Evolutionary conservation across 2,888 invertebrate genomes (phyloP).

Genomic region (Helicoverpa assulta): DNA sequence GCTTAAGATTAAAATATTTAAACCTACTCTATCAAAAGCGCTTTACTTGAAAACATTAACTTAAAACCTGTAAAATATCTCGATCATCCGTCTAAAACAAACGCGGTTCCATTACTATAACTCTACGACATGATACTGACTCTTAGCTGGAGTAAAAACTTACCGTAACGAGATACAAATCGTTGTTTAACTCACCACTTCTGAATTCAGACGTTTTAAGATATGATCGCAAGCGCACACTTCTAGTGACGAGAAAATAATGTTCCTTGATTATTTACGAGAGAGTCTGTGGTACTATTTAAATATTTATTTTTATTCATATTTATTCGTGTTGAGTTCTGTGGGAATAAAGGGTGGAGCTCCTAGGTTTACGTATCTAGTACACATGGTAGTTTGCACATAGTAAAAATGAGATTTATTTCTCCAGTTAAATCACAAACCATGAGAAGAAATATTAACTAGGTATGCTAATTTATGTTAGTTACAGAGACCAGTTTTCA

Average conservation of each 20-base stretch:
- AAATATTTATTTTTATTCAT: background rate
- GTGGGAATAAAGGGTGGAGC: constrained; percentile 16
- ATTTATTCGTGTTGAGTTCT: constrained; percentile 15
- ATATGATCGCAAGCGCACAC: constrained; percentile 25
- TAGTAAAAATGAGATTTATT: constrained; percentile 3
- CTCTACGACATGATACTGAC: background rate
- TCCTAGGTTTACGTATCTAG: constrained; percentile 1
- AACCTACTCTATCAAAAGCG: background rate
- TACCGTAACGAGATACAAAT: background rate
- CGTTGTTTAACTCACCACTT: constrained; percentile 16
- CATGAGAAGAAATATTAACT: background rate
- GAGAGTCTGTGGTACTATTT: constrained; percentile 17
- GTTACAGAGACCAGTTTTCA: background rate
- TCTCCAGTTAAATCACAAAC: background rate
- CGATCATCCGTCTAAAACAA: background rate
- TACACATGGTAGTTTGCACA: background rate
- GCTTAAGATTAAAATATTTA: background rate
- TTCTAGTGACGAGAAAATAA: constrained; percentile 32
- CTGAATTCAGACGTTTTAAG: constrained; percentile 25
- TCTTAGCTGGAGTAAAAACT: constrained; percentile 19
- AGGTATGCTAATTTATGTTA: background rate
- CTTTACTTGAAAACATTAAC: background rate
- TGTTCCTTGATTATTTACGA: constrained; percentile 36
- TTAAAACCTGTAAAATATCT: constrained; percentile 4
- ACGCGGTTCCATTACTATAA: constrained; percentile 5